Conservation (phyloP, 2,113 vertebrate genomes). For the Phaetusa simplex region DNA sequence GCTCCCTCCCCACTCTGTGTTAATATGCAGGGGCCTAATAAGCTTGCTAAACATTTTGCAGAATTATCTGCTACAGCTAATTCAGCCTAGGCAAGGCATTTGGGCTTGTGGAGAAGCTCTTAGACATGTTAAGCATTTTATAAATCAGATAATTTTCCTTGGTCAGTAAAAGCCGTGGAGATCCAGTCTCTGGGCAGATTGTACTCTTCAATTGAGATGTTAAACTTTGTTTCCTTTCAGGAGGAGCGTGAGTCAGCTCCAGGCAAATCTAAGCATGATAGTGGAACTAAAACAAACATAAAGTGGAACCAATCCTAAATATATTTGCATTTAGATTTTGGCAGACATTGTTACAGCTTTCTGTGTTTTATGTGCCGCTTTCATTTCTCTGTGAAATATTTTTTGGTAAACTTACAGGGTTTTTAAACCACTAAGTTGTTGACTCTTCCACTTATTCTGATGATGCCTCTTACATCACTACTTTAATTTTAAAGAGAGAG, state of each 20-base stretch:
- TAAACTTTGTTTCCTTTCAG: conserved; percentile 35
- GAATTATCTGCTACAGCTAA: background rate
- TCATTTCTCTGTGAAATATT: conserved; percentile 24
- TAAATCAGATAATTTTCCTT: conserved; percentile 37
- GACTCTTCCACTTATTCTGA: conserved; percentile 34
- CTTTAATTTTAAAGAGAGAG: background rate
- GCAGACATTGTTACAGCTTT: conserved; percentile 47
- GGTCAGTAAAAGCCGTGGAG: conserved; percentile 28
- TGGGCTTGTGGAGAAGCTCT: conserved; percentile 1
- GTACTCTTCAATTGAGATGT: conserved; percentile 4
- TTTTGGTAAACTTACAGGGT: conserved; percentile 12
- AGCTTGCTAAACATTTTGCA: conserved; percentile 28
- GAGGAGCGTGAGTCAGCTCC: conserved; percentile 41
- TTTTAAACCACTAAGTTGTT: conserved; percentile 30
- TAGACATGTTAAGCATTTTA: conserved; percentile 36
- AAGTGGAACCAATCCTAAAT: conserved; percentile 60
- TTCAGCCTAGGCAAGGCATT: background rate
- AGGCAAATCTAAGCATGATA: background rate
- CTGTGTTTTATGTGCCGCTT: conserved; percentile 42
- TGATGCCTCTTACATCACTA: background rate
- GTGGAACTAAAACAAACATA: conserved; percentile 57
- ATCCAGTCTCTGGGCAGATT: conserved; percentile 25
- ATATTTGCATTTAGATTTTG: conserved; percentile 53
- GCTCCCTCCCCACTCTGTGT: background rate
- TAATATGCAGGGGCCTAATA: background rate